Evolutionary conservation across 2,888 invertebrate genomes (phyloP).

Genomic region (Agapostemon virescens): DNA sequence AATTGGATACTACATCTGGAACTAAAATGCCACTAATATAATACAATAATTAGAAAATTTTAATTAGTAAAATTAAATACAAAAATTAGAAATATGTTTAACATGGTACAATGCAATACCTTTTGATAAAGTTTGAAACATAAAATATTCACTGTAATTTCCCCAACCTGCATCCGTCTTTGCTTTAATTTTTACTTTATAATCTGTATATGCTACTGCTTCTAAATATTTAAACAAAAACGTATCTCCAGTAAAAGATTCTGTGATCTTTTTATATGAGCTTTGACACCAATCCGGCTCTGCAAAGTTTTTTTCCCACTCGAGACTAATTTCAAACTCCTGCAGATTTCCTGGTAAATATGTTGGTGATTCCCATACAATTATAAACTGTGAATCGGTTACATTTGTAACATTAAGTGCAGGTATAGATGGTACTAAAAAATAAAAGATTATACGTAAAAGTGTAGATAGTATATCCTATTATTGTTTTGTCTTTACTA

Average conservation of each 20-base stretch:
- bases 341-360: slow-evolving; percentile 70
- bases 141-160: slow-evolving; percentile 54
- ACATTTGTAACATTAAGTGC: slow-evolving; percentile 52
- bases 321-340: slow-evolving; percentile 65
- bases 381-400: slow-evolving; percentile 61
- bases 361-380: slow-evolving; percentile 69
- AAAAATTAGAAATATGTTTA: not conserved
- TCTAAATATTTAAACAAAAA: slow-evolving; percentile 50
- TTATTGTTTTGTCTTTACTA: not conserved
- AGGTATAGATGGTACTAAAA: slow-evolving; percentile 68
- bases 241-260: slow-evolving; percentile 41
- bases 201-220: slow-evolving; percentile 66
- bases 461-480: not conserved
- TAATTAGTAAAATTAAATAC: too few species aligned
- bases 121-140: slow-evolving; percentile 56
- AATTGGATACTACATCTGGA: slow-evolving; percentile 68
- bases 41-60: too few species aligned
- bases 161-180: slow-evolving; percentile 73
- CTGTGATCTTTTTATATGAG: slow-evolving; percentile 33
- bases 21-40: slow-evolving; percentile 55
- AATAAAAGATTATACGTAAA: slow-evolving; percentile 20
- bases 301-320: slow-evolving; percentile 62
- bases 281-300: slow-evolving; percentile 68
- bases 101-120: slow-evolving; percentile 22
- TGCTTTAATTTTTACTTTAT: slow-evolving; percentile 70